Evolutionary conservation across 2,113 vertebrate species (phyloP).

Genomic region (Sus scrofa): DNA sequence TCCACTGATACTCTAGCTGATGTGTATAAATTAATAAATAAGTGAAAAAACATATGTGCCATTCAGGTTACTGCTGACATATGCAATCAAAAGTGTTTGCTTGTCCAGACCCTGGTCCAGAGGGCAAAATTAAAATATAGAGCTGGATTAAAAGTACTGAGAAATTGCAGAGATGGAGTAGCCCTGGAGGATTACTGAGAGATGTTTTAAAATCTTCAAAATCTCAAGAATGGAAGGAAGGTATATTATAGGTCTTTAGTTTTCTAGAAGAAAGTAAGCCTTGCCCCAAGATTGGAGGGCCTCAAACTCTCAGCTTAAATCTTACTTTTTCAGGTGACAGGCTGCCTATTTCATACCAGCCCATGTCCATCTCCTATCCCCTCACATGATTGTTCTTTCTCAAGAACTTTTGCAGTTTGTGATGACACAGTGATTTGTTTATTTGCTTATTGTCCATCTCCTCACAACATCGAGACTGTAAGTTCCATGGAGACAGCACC

Average conservation of each 20-base stretch:
- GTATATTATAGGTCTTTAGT: neutral
- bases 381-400: neutral
- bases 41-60: neutral
- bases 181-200: too few species aligned
- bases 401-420: neutral
- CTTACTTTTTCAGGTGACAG: neutral
- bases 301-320: neutral
- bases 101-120: neutral
- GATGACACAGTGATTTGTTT: neutral
- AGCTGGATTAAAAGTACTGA: neutral
- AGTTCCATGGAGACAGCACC: neutral
- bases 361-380: neutral
- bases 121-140: neutral
- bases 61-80: neutral
- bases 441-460: neutral
- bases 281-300: neutral
- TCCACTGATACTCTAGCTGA: neutral
- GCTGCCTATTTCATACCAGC: neutral
- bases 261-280: neutral
- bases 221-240: neutral
- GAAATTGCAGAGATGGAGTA: neutral
- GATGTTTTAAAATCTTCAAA: neutral
- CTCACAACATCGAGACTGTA: neutral
- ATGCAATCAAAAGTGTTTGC: neutral
- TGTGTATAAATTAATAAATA: neutral